These are phyloP conservation scores for Drosophila flavopinicola DNA, from an alignment of 2,888 invertebrate genomes.

Conservation along the genomic window DNA sequence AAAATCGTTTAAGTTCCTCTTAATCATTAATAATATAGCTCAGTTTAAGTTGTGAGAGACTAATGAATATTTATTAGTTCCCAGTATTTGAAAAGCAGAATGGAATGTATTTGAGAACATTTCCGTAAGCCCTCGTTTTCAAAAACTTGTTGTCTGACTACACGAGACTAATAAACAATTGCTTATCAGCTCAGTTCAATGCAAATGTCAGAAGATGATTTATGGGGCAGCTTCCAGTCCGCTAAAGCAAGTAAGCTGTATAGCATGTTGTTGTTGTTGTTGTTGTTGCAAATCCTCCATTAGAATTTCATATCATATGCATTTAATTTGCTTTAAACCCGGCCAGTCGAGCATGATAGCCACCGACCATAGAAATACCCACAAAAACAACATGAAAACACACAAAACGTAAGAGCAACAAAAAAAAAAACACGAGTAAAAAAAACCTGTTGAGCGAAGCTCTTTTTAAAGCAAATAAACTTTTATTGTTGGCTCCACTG, in stretches of 20 bases:
- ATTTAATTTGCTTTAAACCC: slow-evolving; percentile 27
- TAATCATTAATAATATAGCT: too few species aligned
- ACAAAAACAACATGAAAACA: slow-evolving; percentile 14
- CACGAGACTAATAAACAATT: too few species aligned
- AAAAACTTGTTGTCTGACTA: too few species aligned
- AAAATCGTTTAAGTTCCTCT: too few species aligned
- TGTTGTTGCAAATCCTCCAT: neutral
- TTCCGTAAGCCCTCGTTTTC: too few species aligned
- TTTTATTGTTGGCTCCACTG: slow-evolving; percentile 32
- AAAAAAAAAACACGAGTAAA: slow-evolving; percentile 19
- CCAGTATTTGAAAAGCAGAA: neutral
- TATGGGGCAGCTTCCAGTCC: neutral
- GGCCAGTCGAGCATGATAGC: slow-evolving; percentile 4
- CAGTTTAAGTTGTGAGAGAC: too few species aligned
- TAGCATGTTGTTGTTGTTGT: too few species aligned
- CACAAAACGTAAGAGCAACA: slow-evolving; percentile 1
- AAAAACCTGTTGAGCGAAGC: slow-evolving; percentile 69
- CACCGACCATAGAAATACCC: slow-evolving; percentile 52
- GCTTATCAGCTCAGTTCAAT: slow-evolving; percentile 1
- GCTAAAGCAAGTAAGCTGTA: neutral
- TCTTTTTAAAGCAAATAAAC: slow-evolving; percentile 43
- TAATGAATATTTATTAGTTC: neutral
- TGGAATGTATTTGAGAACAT: too few species aligned
- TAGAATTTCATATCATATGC: slow-evolving; percentile 18
- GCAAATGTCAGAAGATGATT: neutral